phyloP scores from a whole-genome alignment of 2,113 vertebrate species.

The Bambusicola thoracicus region DNA sequence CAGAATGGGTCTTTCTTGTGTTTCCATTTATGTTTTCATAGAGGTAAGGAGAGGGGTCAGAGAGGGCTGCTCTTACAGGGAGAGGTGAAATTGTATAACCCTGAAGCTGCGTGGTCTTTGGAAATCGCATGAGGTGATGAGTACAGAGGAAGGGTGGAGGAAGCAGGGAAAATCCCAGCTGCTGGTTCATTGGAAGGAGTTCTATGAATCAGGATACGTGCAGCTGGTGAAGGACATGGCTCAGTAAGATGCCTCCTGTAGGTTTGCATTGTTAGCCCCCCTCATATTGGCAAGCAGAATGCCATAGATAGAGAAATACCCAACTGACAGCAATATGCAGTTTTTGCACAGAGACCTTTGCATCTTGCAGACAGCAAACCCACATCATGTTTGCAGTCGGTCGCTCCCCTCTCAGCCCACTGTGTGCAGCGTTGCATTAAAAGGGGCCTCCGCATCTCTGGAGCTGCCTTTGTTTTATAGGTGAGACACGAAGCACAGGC shows the following conservation, averaged over 20 bases:
- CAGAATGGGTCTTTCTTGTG: neutral
- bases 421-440: neutral
- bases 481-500: constrained; percentile 7
- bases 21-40: neutral
- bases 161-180: constrained; percentile 33
- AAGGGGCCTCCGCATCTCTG: neutral
- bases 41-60: neutral
- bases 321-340: fast-evolving
- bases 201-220: constrained; percentile 24
- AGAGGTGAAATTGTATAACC: neutral
- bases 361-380: neutral
- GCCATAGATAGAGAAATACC: neutral
- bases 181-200: constrained; percentile 17
- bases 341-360: neutral
- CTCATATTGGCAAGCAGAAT: neutral
- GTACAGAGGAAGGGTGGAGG: constrained; percentile 20
- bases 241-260: neutral
- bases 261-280: neutral
- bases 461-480: constrained; percentile 15
- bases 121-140: neutral
- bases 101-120: neutral
- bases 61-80: neutral
- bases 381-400: fast-evolving
- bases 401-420: neutral
- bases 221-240: neutral